Base-by-base conservation (phyloP, 2,888 invertebrate species). In the Apoderus coryli region DNA sequence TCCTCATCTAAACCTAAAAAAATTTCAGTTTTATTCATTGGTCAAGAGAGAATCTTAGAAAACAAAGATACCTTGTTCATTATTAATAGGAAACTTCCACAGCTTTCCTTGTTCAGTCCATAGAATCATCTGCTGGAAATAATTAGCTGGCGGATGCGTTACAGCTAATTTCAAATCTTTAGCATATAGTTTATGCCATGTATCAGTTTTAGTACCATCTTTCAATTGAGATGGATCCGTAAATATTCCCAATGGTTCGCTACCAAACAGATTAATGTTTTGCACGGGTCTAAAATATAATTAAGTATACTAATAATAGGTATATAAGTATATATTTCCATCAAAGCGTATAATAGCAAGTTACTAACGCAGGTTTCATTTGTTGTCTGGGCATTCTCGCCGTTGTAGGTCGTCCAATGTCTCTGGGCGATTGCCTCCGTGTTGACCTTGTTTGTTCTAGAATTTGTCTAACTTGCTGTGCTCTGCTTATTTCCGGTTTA, bases 81-180 rank as follows among this genome's bases (percentile, higher is more conserved):
- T 98, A 56, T 98, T 70, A 38, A 98, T 89, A 2, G 98, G 98
- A 54, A 93, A 98, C 41, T 77, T 74, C 96, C 96, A 98, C 9
- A 95, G 57, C 60, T 90, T 93, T 23, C 89, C 90, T 54, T 89
- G 76, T 32, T 89, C 75, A 0, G 96, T 96, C 93, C 92, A 93
- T 29, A 72, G 53, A 26, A 85, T 80, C 76, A 92, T 78, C 60
- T 96, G 88, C 56, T 96, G 81, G 56, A 86, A 93, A 49, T 79
- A 78, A 61, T 95, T 96, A 5, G 66, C 54, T 0, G 92, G 88
- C 1, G 84, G 76, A 53, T 77, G 77, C 1, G 72, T 65, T 0
- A 72, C 62, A 0, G 72, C 60, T 31, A 78, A 44, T 36, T 70
- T 61, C n/a, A 86, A 48, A 48, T 86, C 79, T 11, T 70, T 65